Conservation (phyloP, 1,140 invertebrate species). For the Papilio polytes region DNA sequence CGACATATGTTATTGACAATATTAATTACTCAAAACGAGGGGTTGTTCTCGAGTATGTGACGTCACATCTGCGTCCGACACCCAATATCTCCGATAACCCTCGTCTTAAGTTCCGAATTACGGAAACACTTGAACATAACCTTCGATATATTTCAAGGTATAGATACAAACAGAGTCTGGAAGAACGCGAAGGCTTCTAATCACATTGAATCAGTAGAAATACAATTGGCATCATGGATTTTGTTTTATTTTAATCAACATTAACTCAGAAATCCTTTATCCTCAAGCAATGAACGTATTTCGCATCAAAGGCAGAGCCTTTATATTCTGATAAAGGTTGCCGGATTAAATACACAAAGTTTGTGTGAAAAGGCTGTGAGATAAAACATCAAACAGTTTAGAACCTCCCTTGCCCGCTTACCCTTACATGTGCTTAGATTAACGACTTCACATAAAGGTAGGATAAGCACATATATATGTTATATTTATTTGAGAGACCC, state of each 20-base stretch:
- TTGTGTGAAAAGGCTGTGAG: conserved; percentile 57
- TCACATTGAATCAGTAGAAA: neutral
- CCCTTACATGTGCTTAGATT: conserved; percentile 72
- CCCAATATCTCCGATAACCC: conserved; percentile 68
- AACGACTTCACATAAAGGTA: conserved; percentile 45
- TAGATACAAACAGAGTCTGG: no score
- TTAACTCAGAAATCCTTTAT: conserved; percentile 1
- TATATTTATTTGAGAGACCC: no score
- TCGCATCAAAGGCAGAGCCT: conserved; percentile 32
- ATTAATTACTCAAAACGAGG: conserved; percentile 45
- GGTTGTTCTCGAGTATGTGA: conserved; percentile 48
- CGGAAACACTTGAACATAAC: neutral
- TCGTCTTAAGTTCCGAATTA: conserved; percentile 50
- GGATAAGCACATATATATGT: neutral
- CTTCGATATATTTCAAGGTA: no score
- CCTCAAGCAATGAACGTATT: conserved; percentile 32
- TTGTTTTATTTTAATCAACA: neutral
- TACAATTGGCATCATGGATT: neutral
- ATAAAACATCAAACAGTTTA: conserved; percentile 69
- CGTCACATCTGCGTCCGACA: conserved; percentile 53
- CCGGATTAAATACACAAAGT: conserved; percentile 68
- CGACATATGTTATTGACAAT: conserved; percentile 9
- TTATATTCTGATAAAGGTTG: conserved; percentile 38
- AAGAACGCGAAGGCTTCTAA: no score
- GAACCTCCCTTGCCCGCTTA: conserved; percentile 47